Evolutionary conservation across 37 sponge, comb jelly and placozoan species (phyloP), one percentile per base, ranked within the genome.

Genomic region (Halisarca cf. caerulea): DNA sequence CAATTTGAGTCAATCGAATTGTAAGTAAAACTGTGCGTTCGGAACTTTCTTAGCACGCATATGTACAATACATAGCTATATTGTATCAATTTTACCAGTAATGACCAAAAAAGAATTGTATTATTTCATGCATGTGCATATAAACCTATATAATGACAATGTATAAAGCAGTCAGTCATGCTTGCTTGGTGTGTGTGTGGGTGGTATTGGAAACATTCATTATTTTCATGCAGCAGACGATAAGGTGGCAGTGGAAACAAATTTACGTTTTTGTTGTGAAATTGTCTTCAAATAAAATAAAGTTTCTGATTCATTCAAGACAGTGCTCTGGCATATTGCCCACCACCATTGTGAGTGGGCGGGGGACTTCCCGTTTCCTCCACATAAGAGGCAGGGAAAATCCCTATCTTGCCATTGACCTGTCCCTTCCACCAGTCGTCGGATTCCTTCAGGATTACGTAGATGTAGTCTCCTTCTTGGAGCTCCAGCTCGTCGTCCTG

Each of bases 351-450:
- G 17, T 55, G 11, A 7, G 64, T 17, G 7, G 69, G 69, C 17
- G 69, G 35, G 7, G 69, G 69, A 34, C 35, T 34, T 7, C 43
- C 87, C 2, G 30, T 33, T 35, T 91, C 91, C 41, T 86, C 77
- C 0, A 96, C 97, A 70, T 94, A 96, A 51, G 90, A 82, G 33
- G 95, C 95, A 60, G 97, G 97, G 78, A 96, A 96, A n/a, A 94
- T 90, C 25, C 97, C 97, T 2, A 94, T 68, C 24, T 33, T 58
- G 0, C 95, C 92, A 53, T 96, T 94, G 2, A 94, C 79, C 42
- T 96, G 90, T 53, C 97, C 97, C 40, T 94, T 83, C 97, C 97
- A 96, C 97, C 97, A 96, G 35, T 91, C 97, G 21, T 86, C 77
- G 51, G 95, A 95, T 20, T 81, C 64, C 74, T 94, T 91, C 28